Base-by-base conservation (phyloP, 2,888 invertebrate species). In the Drosophila austrosaltans region DNA sequence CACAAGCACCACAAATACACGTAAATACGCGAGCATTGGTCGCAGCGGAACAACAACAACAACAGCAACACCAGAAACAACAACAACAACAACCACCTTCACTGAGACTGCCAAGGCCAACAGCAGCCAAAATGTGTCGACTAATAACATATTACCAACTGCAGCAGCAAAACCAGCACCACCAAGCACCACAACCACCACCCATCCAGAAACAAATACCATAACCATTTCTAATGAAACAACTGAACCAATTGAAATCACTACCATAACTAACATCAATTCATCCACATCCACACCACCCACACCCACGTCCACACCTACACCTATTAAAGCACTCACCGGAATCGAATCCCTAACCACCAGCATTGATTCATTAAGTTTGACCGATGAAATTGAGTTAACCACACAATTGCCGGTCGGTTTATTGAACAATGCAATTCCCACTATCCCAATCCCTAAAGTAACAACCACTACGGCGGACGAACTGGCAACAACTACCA, bases 11-110 rank as follows among this genome's bases (percentile, higher is more conserved):
- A 87, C 84, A 80, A 90, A 87, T 67, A 86, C 90, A 84, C 91
- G 90, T 80, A 78, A 82, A 82, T 92, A 92, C 79, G 89, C 89
- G 78, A 92, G 87, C 82, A 90, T 92, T 84, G 90, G 89, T 75
- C 92, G 91, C 84, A 90, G 89, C 81, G 89, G 82, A 77, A 87
- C 87, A 80, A 85, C 84, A 79, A 86, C 86, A 66, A 77, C 82
- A 75, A 78, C 77, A 80, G 62, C 80, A 69, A 76, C 79, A 81
- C 66, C 75, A 66, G 69, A 82, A 77, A 77, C 79, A 66, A 66
- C 80, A 77, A 79, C 72, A 72, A 74, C 63, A 66, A 78, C 72
- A 69, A 71, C 66, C 68, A 81, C 63, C 70, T 76, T 72, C 83
- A 77, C 78, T 75, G 79, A 83, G 75, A 86, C 75, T 66, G 73